A percentile compares a stretch with the other conserved stretches of the same genome.
Conservation (phyloP, 1,140 invertebrate species). For the Pinna nobilis region DNA sequence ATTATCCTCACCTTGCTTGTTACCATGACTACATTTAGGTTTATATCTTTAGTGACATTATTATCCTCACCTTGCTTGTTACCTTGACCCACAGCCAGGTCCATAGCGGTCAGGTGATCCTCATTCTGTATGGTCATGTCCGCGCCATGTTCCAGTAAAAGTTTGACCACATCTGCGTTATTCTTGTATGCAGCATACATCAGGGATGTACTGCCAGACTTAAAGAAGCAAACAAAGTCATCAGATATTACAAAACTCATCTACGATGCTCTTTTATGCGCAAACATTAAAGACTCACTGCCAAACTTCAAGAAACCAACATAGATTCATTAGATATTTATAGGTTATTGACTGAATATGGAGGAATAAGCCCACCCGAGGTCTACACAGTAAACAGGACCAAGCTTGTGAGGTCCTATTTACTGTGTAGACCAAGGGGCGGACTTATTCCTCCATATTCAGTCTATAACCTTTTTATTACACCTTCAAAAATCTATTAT, state of each 20-base stretch:
- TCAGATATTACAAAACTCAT: background rate
- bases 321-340: constrained; percentile 5
- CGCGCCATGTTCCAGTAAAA: constrained; percentile 85
- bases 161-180: constrained; percentile 89
- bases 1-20: constrained; percentile 62
- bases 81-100: constrained; percentile 80
- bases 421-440: too few relatives aligned
- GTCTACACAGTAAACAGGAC: too few relatives aligned
- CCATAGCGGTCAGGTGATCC: constrained; percentile 87
- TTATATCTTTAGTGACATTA: background rate
- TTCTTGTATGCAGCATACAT: constrained; percentile 92
- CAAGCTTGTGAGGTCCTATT: too few relatives aligned
- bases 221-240: constrained; percentile 20
- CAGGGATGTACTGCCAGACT: constrained; percentile 88
- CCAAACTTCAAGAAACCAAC: background rate
- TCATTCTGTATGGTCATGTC: constrained; percentile 87
- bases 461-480: too few relatives aligned
- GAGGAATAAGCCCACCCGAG: too few relatives aligned
- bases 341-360: too few relatives aligned
- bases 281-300: background rate
- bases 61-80: constrained; percentile 57
- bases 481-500: too few relatives aligned
- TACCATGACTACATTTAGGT: too few relatives aligned
- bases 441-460: too few relatives aligned
- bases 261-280: background rate